These are phyloP conservation scores for Stigmatopora argus DNA, from an alignment of 2,113 vertebrate genomes.

Conservation along the genomic window DNA sequence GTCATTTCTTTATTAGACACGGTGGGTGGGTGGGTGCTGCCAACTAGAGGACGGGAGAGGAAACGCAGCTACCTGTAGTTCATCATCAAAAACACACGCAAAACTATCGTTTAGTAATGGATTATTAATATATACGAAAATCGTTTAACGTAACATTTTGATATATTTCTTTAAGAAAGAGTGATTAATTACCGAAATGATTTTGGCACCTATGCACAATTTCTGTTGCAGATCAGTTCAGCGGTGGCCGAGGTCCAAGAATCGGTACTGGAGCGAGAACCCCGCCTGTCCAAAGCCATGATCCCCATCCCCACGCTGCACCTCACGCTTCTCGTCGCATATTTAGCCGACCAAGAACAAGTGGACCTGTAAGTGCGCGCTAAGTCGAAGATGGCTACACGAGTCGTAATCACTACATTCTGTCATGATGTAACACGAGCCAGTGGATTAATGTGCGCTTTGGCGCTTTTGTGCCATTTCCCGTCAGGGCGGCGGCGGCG, in stretches of 20 bases:
- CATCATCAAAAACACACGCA: too few species aligned
- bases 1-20: too few species aligned
- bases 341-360: conserved; percentile 81
- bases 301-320: conserved; percentile 78
- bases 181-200: too few species aligned
- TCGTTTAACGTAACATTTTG: too few species aligned
- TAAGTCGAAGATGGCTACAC: conserved; percentile 39
- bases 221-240: conserved; percentile 73
- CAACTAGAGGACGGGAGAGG: too few species aligned
- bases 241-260: conserved; percentile 77
- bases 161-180: too few species aligned
- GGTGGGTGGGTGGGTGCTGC: too few species aligned
- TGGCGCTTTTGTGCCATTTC: conserved; percentile 6
- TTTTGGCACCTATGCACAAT: too few species aligned
- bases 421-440: conserved; percentile 50
- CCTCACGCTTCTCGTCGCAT: conserved; percentile 85
- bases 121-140: too few species aligned
- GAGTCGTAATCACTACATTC: conserved; percentile 45
- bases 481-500: conserved; percentile 73
- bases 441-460: conserved; percentile 40
- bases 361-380: conserved; percentile 74
- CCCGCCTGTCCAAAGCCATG: conserved; percentile 79
- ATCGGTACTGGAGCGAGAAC: conserved; percentile 76
- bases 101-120: too few species aligned
- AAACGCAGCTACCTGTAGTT: too few species aligned